Conservation (phyloP, 2,797 vertebrate species). For the Platyrinchus mystaceus region DNA sequence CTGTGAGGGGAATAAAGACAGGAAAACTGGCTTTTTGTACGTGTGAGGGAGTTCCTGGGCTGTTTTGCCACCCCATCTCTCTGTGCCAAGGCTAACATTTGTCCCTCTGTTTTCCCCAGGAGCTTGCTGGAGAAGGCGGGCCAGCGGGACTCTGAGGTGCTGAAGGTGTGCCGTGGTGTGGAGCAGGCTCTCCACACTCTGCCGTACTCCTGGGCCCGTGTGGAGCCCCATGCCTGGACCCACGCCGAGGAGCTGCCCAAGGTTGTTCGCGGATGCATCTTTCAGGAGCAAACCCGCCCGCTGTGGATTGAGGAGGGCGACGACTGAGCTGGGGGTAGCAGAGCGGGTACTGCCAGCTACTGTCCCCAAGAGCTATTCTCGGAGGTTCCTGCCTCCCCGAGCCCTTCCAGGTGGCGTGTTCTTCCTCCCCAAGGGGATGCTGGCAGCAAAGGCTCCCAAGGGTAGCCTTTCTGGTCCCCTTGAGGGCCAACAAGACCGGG, state of each 20-base stretch:
- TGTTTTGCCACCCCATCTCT: background rate
- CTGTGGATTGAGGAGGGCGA: conserved; percentile 72
- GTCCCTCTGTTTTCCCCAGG: conserved; percentile 12
- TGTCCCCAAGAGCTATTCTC: background rate
- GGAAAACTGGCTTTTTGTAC: background rate
- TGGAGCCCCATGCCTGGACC: conserved; percentile 67
- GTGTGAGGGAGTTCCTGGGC: background rate
- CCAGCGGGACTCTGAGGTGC: conserved; percentile 73
- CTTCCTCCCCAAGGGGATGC: background rate
- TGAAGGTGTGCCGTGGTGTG: conserved; percentile 60
- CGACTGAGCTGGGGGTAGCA: background rate
- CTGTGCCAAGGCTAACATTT: accelerated
- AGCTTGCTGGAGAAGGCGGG: conserved; percentile 67
- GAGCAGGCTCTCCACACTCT: conserved; percentile 68
- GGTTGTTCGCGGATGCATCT: conserved; percentile 72
- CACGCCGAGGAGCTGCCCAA: conserved; percentile 72
- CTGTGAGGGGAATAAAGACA: background rate
- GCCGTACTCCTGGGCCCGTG: conserved; percentile 70
- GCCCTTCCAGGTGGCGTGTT: background rate
- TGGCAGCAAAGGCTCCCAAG: background rate
- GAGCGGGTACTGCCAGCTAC: background rate
- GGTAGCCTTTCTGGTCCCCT: background rate
- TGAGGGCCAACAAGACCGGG: background rate
- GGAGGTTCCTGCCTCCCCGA: background rate
- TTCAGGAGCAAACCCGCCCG: conserved; percentile 76